phyloP scores from a whole-genome alignment of 2,888 invertebrate genomes.

The Drosophila demipolita region DNA sequence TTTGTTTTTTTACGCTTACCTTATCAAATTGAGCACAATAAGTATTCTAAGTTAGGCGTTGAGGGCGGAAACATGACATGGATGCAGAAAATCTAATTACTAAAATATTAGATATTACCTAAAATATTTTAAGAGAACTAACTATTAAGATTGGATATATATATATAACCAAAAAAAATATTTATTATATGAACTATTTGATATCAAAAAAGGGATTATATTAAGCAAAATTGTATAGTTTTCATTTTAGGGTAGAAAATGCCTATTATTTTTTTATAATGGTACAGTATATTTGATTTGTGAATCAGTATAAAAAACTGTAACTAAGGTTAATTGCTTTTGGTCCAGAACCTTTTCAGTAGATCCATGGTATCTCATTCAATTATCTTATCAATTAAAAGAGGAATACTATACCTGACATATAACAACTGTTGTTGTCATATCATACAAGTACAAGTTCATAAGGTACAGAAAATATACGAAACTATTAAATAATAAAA shows the following conservation, averaged over 20 bases:
- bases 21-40: background rate
- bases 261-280: background rate
- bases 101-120: too few relatives aligned
- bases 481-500: background rate
- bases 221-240: background rate
- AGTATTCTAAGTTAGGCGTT: background rate
- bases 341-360: slow-evolving; percentile 26
- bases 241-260: background rate
- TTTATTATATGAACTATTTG: background rate
- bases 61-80: background rate
- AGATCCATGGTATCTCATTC: background rate
- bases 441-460: background rate
- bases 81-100: background rate
- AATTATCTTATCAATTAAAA: slow-evolving; percentile 36
- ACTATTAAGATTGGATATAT: too few relatives aligned
- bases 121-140: too few relatives aligned
- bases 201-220: background rate
- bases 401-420: background rate
- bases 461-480: background rate
- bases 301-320: background rate
- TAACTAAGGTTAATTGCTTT: slow-evolving; percentile 3
- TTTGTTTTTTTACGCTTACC: background rate
- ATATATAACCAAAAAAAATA: background rate
- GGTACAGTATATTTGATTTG: background rate
- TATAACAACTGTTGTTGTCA: slow-evolving; percentile 8